Evolutionary conservation across 1,140 invertebrate species (phyloP).

Genomic region (Battus philenor): DNA sequence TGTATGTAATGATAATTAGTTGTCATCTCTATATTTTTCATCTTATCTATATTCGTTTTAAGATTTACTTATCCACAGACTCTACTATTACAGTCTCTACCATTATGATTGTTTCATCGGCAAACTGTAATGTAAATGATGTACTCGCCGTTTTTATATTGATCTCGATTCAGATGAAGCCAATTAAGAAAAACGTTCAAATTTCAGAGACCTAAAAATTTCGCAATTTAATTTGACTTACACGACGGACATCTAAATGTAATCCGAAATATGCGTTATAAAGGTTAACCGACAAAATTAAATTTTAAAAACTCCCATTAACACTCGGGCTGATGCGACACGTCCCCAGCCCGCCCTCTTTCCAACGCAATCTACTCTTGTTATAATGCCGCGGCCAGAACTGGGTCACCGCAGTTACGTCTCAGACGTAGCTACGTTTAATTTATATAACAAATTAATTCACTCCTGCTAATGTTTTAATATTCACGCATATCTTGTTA

Average conservation of each 20-base stretch:
- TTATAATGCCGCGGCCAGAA: slow-evolving; percentile 31
- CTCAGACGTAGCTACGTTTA: slow-evolving; percentile 39
- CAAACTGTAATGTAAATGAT: too few relatives aligned
- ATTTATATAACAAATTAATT: slow-evolving; percentile 54
- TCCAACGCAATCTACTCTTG: slow-evolving; percentile 18
- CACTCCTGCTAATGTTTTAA: slow-evolving; percentile 32
- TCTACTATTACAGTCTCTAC: too few relatives aligned
- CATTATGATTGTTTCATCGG: too few relatives aligned
- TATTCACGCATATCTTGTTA: slow-evolving; percentile 6
- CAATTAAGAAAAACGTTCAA: too few relatives aligned
- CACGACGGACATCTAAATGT: slow-evolving; percentile 2
- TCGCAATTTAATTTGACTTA: too few relatives aligned
- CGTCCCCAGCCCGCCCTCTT: slow-evolving; percentile 26
- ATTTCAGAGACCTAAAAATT: too few relatives aligned
- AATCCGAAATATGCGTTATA: slow-evolving; percentile 6
- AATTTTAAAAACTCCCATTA: slow-evolving; percentile 30
- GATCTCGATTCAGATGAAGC: too few relatives aligned
- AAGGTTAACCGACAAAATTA: slow-evolving; percentile 27
- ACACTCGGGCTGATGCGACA: slow-evolving; percentile 16
- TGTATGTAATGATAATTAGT: too few relatives aligned
- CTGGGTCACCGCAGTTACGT: slow-evolving; percentile 50
- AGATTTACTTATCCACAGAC: too few relatives aligned
- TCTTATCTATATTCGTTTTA: too few relatives aligned
- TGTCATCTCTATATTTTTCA: too few relatives aligned
- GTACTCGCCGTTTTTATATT: too few relatives aligned